Base-by-base conservation (phyloP, 2,797 vertebrate species). In the Ictinia mississippiensis region DNA sequence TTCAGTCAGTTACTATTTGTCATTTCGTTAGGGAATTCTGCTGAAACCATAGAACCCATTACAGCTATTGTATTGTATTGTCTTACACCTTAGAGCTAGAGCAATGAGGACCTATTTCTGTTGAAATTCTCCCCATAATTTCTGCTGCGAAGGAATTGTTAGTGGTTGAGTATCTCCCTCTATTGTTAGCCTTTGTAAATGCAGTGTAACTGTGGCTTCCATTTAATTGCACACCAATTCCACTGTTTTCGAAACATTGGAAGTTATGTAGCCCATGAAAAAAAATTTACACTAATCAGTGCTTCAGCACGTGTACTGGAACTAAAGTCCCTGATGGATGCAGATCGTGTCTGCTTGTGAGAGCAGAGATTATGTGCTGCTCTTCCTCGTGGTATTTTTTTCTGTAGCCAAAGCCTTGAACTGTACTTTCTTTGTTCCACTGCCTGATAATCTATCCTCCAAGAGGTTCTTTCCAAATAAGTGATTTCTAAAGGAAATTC, bases 161-260 rank as follows among this genome's bases (percentile, higher is more conserved):
- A 0, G 26, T 15, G 53, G 53, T 37, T 20, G 15, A 88, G 33
- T 2, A n/a, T 35, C 90, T 38, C 92, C 70, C 88, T 90, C 96
- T 91, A 2, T 31, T 17, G 93, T 62, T 4, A 2, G 33, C 26
- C 19, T 25, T 40, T 37, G 45, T 0, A 80, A 73, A 25, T 5
- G 25, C 6, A 3, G 0, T 1, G 6, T 5, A 28, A 9, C 6
- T 3, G 3, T 3, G 1, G 6, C 18, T 52, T 22, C 45, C 25
- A 3, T 22, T 33, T 23, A 29, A 19, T 5, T 3, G 23, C 3
- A 5, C 49, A 7, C 18, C 26, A 3, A 0, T 37, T 35, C 15
- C 37, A 3, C 38, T 14, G 71, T 0, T n/a, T 38, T 33, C 0
- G 3, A 25, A 38, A 2, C n/a, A 4, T 3, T 11, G 1, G 2